Percentiles rank a stretch among this genome's conserved stretches.
These are phyloP conservation scores for Margarornis squamiger DNA, from an alignment of 2,797 vertebrate genomes.

Conservation along the genomic window DNA sequence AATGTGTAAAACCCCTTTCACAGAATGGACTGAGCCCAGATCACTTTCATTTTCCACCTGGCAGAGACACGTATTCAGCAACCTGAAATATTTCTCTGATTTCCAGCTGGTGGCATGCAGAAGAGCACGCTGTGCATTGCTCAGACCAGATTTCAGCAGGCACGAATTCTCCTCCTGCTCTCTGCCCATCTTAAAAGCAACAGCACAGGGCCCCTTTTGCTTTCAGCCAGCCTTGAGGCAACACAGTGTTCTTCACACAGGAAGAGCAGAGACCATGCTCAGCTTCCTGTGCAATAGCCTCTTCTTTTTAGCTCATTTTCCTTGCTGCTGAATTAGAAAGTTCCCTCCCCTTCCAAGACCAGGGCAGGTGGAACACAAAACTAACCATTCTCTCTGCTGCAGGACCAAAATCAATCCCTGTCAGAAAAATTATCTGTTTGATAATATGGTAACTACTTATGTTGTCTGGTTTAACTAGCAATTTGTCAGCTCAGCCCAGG, in stretches of 20 bases:
- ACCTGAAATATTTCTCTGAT: neutral
- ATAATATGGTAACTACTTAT: neutral
- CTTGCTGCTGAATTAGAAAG: neutral
- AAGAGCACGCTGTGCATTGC: rapidly evolving
- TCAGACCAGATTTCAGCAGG: neutral
- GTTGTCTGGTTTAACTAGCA: neutral
- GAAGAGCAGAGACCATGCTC: neutral
- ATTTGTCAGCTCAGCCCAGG: neutral
- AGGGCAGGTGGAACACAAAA: neutral
- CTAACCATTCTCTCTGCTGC: neutral
- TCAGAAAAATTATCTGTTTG: neutral
- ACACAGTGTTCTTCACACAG: neutral
- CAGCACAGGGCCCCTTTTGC: neutral
- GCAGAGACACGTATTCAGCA: neutral
- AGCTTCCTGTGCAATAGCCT: slow-evolving; percentile 19
- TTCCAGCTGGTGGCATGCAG: neutral
- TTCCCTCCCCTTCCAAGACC: neutral
- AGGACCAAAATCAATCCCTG: neutral
- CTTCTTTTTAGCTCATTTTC: neutral
- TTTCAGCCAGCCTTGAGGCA: neutral
- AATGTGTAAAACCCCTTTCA: neutral
- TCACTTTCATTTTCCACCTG: neutral
- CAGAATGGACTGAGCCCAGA: neutral
- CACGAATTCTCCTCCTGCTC: neutral
- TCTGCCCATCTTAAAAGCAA: neutral